Evolutionary conservation across 2,888 invertebrate species (phyloP).

Genomic region (Tetheella fluctuosa): DNA sequence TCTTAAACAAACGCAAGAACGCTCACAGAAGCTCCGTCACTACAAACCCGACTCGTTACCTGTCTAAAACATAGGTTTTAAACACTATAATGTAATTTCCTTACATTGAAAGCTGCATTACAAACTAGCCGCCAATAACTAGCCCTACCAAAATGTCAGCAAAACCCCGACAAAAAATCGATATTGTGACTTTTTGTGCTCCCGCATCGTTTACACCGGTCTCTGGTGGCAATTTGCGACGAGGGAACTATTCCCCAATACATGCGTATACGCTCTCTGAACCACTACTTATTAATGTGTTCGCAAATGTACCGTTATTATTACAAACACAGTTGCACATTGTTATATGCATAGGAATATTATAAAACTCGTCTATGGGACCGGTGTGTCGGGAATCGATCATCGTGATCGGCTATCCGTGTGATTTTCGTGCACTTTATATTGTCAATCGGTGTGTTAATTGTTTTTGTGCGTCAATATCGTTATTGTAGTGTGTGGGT

Average conservation of each 20-base stretch:
- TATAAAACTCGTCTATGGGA: conserved; percentile 50
- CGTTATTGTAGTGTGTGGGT: conserved; percentile 55
- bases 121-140: conserved; percentile 31
- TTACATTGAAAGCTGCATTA: conserved; percentile 23
- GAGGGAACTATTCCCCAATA: conserved; percentile 60
- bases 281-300: conserved; percentile 37
- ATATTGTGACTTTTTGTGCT: conserved; percentile 63
- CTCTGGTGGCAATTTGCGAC: conserved; percentile 54
- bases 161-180: conserved; percentile 59
- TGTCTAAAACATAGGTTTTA: conserved; percentile 36
- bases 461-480: conserved; percentile 46
- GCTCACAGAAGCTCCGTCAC: conserved; percentile 36
- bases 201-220: conserved; percentile 58
- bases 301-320: conserved; percentile 63
- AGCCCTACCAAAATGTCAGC: conserved; percentile 56
- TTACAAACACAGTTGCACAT: conserved; percentile 60
- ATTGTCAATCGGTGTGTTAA: conserved; percentile 40
- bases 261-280: conserved; percentile 64
- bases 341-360: conserved; percentile 49
- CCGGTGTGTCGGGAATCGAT: conserved; percentile 53
- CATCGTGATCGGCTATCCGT: conserved; percentile 44
- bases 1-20: conserved; percentile 48
- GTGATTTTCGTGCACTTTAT: conserved; percentile 71
- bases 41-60: conserved; percentile 35
- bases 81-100: conserved; percentile 22